phyloP scores from a whole-genome alignment of 2,888 invertebrate genomes.

The Rhogogaster chlorosoma region DNA sequence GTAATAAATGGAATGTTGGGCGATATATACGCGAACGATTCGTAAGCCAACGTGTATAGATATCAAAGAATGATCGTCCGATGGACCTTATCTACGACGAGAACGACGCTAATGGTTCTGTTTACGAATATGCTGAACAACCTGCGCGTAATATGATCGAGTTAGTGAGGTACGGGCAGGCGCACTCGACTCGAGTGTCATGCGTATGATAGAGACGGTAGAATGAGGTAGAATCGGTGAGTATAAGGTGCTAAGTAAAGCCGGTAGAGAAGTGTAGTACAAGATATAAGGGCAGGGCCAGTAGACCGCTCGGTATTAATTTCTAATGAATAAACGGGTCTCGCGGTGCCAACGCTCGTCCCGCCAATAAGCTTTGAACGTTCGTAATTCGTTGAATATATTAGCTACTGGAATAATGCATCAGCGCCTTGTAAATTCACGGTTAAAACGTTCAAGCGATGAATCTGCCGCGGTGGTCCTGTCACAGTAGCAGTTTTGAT shows the following conservation, averaged over 20 bases:
- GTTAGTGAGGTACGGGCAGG: conserved; percentile 1
- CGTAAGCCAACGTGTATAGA: neutral
- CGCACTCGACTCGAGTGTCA: conserved; percentile 27
- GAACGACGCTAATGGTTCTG: neutral
- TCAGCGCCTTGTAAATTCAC: neutral
- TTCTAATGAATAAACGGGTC: neutral
- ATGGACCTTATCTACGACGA: neutral
- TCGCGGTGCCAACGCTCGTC: neutral
- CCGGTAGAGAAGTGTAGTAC: conserved; percentile 21
- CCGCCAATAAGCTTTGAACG: neutral
- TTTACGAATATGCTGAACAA: neutral
- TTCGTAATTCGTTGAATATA: neutral
- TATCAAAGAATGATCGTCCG: neutral
- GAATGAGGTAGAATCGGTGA: neutral
- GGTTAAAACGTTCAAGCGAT: neutral
- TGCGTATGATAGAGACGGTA: conserved; percentile 16
- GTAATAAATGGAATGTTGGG: neutral
- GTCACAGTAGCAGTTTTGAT: neutral
- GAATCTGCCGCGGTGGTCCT: neutral
- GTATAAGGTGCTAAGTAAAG: conserved; percentile 6
- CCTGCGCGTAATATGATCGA: conserved; percentile 23
- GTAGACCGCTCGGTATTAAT: neutral
- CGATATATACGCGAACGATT: neutral
- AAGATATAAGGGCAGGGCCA: neutral
- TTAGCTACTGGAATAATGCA: neutral